Evolutionary conservation across 2,113 vertebrate species (phyloP), one percentile per base, ranked within the genome.

Genomic region (Opisthocomus hoazin): DNA sequence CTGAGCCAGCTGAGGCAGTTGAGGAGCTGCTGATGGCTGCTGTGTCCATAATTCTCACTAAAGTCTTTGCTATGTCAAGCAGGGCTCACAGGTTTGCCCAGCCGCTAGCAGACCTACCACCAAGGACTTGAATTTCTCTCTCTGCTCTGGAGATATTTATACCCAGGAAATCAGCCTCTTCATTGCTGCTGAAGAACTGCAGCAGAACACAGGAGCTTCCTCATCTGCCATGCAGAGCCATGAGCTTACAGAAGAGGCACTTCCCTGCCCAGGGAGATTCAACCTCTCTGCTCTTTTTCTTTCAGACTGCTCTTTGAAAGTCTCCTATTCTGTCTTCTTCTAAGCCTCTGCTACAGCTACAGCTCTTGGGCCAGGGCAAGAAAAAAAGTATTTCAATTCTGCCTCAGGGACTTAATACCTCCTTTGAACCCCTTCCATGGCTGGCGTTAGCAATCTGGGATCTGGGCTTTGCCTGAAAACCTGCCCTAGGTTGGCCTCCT

Each of bases 41-140:
- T 6, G 10, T 11, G 39, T 29, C 56, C 18, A 0, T 9, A 39
- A n/a, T n/a, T n/a, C n/a, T n/a, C n/a, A n/a, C n/a, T n/a, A n/a
- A n/a, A n/a, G 6, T 6, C 73, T 78, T 70, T 34, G 10, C 22
- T 19, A 1, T 9, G 11, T 29, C 32, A 19, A 1, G 1, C 24
- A 7, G 9, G 11, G 12, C 23, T 50, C 9, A 0, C 9, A 46
- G 57, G 15, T n/a, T 70, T 20, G 4, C 20, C 57, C 43, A 29
- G 50, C 34, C 43, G 5, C 17, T 11, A 46, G 37, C 34, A 60
- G 34, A 36, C 45, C 57, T 20, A 10, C 26, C n/a, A n/a, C n/a
- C 53, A 68, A 46, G 19, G 37, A 14, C 12, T 24, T n/a, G n/a
- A 39, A 20, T 20, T 15, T 24, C 24, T 53, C n/a, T n/a, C 43